Evolutionary conservation across 2,113 vertebrate genomes (phyloP), one percentile per base, ranked within the genome.

Genomic region (Elgaria multicarinata): DNA sequence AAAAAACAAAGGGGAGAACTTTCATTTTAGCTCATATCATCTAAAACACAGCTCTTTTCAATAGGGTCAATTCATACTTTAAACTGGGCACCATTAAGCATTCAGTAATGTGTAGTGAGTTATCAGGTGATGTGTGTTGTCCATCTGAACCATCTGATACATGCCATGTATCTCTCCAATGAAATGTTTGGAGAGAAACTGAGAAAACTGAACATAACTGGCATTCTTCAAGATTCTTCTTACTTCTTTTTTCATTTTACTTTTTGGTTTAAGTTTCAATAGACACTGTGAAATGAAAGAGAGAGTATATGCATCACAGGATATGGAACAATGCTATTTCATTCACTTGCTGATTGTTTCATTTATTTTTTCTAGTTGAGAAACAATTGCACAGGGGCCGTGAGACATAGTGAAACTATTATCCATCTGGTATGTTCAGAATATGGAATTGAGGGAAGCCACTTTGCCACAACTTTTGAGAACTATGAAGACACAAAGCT

Each of bases 291-390:
- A 78, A 87, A 87, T 87, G 80, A 89, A 89, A 50, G 55, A 64
- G 39, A 50, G 74, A 83, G 58, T 87, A 31, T 39, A 89, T 67
- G 81, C 62, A 84, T 77, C 44, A 42, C 58, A 84, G 62, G 62
- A 84, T 84, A 84, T 89, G 72, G 81, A 89, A 84, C 55, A 76
- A 89, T 76, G n/a, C 58, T 77, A 39, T 84, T 89, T 83, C 81
- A 89, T 89, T 77, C 72, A 36, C 81, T 89, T 84, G 84, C 88
- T 84, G 81, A 89, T 83, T 67, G 58, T 84, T 89, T 89, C 81
- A 77, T 84, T 53, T 76, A 42, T 83, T 89, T 84, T 83, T 66
- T 53, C 72, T 77, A 77, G 58, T 89, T 89, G 71, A 89, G 81
- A 89, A 89, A 77, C 81, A 89, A 89, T 89, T 89, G 88, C 72